Evolutionary conservation across 2,797 vertebrate genomes (phyloP).

Genomic region (Dallia pectoralis): DNA sequence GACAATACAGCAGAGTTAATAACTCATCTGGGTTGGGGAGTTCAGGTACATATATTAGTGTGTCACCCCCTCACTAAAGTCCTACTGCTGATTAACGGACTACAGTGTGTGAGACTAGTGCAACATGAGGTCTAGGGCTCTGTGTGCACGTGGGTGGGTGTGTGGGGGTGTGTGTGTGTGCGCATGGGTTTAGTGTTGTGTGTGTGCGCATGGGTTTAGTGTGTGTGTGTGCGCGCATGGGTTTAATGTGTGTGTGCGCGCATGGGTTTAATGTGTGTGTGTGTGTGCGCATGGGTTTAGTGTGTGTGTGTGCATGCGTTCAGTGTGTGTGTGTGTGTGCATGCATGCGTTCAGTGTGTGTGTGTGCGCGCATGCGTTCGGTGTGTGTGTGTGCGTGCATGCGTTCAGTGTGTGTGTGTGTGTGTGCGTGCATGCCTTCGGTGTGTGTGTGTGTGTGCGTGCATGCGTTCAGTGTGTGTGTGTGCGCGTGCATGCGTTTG

Average conservation of each 20-base stretch:
- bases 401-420: too few species aligned
- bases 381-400: constrained; percentile 23
- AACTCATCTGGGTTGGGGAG: constrained; percentile 53
- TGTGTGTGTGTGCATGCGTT: constrained; percentile 20
- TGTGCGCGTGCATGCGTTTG: constrained; percentile 18
- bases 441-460: constrained; percentile 25
- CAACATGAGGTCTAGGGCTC: constrained; percentile 56
- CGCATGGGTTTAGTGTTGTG: constrained; percentile 21
- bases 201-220: constrained; percentile 18
- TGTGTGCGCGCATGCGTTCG: too few species aligned
- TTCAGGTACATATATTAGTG: constrained; percentile 62
- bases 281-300: constrained; percentile 18
- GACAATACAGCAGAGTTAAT: constrained; percentile 67
- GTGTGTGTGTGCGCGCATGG: neutral
- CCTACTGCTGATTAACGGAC: constrained; percentile 72
- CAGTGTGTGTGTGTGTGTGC: constrained; percentile 19
- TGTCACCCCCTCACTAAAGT: constrained; percentile 66
- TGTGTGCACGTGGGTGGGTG: constrained; percentile 30
- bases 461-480: constrained; percentile 23
- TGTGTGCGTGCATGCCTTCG: constrained; percentile 13
- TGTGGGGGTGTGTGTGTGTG: too few species aligned
- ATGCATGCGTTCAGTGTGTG: constrained; percentile 17
- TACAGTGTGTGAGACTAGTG: constrained; percentile 62
- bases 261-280: constrained; percentile 14
- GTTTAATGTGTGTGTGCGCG: constrained; percentile 3